A percentile compares a stretch with the other conserved stretches of the same genome.
Conservation (phyloP, 1,140 invertebrate species). For the Cataglyphis hispanica region DNA sequence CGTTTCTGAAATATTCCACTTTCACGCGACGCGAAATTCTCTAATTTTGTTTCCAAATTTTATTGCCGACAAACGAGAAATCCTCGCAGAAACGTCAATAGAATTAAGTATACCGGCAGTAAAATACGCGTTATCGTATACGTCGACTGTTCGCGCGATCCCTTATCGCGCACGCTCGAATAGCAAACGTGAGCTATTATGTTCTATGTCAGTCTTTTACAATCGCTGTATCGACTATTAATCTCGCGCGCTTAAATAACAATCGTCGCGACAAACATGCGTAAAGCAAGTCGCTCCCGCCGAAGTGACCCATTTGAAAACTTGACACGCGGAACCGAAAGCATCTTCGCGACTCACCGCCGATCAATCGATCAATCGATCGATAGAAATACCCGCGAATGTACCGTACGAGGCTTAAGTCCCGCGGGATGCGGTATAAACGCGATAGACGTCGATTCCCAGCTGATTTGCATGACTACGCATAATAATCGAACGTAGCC, state of each 20-base stretch:
- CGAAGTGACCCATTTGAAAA: slow-evolving; percentile 63
- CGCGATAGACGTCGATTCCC: slow-evolving; percentile 30
- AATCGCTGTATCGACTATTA: slow-evolving; percentile 9
- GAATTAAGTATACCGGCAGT: slow-evolving; percentile 4
- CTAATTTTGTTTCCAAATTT: slow-evolving; percentile 4
- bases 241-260: slow-evolving; percentile 57
- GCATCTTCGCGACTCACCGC: not conserved
- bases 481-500: slow-evolving; percentile 65
- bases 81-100: not conserved
- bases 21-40: not conserved
- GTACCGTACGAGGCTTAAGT: slow-evolving; percentile 60
- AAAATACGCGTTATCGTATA: slow-evolving; percentile 32
- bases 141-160: slow-evolving; percentile 4
- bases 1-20: slow-evolving; percentile 1
- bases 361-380: slow-evolving; percentile 31
- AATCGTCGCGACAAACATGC: slow-evolving; percentile 54
- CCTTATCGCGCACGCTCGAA: not conserved
- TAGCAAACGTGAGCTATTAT: slow-evolving; percentile 13
- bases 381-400: slow-evolving; percentile 58
- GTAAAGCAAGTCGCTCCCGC: not conserved
- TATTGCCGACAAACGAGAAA: not conserved
- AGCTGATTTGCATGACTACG: slow-evolving; percentile 68
- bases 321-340: slow-evolving; percentile 55
- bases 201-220: slow-evolving; percentile 8
- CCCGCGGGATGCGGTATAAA: slow-evolving; percentile 23